phyloP scores from a whole-genome alignment of 2,797 vertebrate species.

The Distichodus sexfasciatus region DNA sequence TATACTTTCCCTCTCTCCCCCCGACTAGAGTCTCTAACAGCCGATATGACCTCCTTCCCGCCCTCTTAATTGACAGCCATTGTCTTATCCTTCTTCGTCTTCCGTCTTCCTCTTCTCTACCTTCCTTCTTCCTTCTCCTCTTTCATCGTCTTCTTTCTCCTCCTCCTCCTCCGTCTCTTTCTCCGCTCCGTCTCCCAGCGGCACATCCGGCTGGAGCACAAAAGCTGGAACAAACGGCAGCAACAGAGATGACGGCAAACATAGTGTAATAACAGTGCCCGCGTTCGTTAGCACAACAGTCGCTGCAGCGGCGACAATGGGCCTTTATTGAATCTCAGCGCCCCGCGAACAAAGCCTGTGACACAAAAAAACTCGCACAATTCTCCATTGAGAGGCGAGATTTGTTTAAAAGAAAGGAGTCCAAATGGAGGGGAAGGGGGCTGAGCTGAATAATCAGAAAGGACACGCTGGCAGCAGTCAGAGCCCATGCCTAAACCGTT shows the following conservation, averaged over 20 bases:
- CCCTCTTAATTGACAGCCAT: neutral
- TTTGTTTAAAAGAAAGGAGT: conserved; percentile 54
- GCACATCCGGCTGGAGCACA: conserved; percentile 19
- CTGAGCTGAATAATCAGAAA: conserved; percentile 44
- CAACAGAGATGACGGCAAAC: conserved; percentile 39
- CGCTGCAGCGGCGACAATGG: conserved; percentile 42
- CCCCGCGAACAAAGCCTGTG: conserved; percentile 49
- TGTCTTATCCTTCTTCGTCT: neutral
- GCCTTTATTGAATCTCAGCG: conserved; percentile 50
- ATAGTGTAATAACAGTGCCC: conserved; percentile 30
- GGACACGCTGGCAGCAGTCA: conserved; percentile 45
- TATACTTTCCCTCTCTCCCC: conserved; percentile 23
- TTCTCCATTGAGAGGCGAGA: conserved; percentile 46
- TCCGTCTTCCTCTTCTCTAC: neutral
- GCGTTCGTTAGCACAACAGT: conserved; percentile 43
- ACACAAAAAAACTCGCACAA: conserved; percentile 49
- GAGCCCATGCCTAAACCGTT: conserved; percentile 45
- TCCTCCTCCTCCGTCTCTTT: conserved; percentile 20
- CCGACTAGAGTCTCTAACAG: no score
- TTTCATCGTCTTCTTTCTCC: conserved; percentile 16
- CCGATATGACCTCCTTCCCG: no score
- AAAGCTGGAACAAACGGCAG: conserved; percentile 36
- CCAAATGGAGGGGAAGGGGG: conserved; percentile 50
- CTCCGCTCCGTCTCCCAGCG: conserved; percentile 8
- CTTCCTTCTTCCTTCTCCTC: conserved; percentile 13